Percentiles rank a stretch among this genome's conserved stretches.
phyloP scores from a whole-genome alignment of 2,797 vertebrate species.

The Sebastes melanostomus region DNA sequence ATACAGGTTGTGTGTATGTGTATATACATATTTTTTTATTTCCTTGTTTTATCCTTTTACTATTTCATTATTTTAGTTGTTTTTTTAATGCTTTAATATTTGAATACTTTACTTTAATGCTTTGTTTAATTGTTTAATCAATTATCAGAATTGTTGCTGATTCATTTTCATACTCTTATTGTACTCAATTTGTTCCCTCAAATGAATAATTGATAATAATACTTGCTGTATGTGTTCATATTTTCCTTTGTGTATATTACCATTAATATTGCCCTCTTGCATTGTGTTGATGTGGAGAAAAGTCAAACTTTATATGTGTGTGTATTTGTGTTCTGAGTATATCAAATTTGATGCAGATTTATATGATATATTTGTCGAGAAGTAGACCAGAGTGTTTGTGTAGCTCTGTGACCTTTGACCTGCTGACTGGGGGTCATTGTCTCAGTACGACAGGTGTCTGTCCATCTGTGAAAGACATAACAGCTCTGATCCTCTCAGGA shows the following conservation, averaged over 20 bases:
- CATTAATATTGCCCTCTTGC: background rate
- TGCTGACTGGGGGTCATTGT: constrained; percentile 61
- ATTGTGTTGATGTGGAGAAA: background rate
- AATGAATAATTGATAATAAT: background rate
- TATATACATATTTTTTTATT: background rate
- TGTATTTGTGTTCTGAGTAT: background rate
- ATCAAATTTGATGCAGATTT: background rate
- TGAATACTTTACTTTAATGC: background rate
- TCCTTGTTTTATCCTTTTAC: background rate
- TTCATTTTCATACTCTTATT: background rate
- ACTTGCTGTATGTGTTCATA: background rate
- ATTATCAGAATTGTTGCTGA: background rate
- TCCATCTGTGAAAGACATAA: constrained; percentile 77
- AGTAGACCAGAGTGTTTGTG: constrained; percentile 29
- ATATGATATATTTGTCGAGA: background rate
- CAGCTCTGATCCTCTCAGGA: constrained; percentile 1
- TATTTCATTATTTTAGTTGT: too few relatives aligned
- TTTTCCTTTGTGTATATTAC: background rate
- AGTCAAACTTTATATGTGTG: background rate
- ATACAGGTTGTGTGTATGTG: background rate
- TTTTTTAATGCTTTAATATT: too few relatives aligned
- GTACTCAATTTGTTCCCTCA: background rate
- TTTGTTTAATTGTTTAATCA: background rate
- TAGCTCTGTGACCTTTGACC: constrained; percentile 60
- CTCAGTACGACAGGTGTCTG: constrained; percentile 74